Conservation (phyloP, 2,797 vertebrate genomes). For the Xenops minutus region DNA sequence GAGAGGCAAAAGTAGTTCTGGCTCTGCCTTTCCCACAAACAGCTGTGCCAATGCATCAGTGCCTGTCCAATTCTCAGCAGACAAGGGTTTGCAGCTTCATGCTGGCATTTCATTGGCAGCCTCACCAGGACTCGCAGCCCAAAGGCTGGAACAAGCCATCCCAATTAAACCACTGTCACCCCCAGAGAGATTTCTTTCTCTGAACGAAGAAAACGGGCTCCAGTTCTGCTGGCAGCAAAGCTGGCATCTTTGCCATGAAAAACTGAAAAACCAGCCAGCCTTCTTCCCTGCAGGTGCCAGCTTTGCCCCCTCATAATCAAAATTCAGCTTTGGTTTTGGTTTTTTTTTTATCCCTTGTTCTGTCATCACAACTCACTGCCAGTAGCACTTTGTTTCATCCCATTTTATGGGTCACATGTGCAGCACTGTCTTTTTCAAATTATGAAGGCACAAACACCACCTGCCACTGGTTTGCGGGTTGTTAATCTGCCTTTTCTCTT, state of each 20-base stretch:
- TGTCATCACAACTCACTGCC: not conserved
- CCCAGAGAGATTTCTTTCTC: not conserved
- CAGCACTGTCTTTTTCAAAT: not conserved
- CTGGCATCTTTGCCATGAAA: not conserved
- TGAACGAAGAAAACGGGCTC: not conserved
- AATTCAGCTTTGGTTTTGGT: not conserved
- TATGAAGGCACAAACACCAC: slow-evolving; percentile 1
- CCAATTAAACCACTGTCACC: not conserved
- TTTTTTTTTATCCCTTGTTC: not conserved
- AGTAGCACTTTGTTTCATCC: not conserved
- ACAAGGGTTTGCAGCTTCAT: not conserved
- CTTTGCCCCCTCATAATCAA: not conserved
- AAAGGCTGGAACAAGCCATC: not conserved
- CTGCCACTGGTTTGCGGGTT: not conserved
- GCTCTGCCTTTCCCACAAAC: not conserved
- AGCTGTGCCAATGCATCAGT: not conserved
- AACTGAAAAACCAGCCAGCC: not conserved
- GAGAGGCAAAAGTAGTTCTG: not conserved
- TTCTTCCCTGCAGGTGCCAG: not conserved
- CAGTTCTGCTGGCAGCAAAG: not conserved
- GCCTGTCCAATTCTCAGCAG: not conserved
- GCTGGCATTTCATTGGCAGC: not conserved
- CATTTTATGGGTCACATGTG: slow-evolving; percentile 1
- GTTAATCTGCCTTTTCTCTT: not conserved
- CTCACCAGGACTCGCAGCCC: not conserved